Conservation (phyloP, 2,888 invertebrate genomes). For the Dolichopus griseipennis region DNA sequence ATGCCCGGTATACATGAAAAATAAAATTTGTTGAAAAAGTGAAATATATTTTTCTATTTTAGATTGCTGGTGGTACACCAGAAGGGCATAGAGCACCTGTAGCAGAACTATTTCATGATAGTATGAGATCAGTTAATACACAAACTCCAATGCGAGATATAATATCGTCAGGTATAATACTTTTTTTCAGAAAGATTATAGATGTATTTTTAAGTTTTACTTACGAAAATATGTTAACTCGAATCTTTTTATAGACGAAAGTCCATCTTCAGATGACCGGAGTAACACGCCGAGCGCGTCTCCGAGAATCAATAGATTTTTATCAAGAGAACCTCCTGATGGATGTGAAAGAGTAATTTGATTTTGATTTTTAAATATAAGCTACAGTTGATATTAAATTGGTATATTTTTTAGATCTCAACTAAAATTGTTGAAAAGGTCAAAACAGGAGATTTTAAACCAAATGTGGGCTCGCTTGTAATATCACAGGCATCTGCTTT, state of each 20-base stretch:
- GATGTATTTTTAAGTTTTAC: conserved; percentile 14
- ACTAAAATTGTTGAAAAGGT: conserved; percentile 3
- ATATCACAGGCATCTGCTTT: conserved; percentile 6
- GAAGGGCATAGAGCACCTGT: conserved; percentile 80
- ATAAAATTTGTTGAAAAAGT: not conserved
- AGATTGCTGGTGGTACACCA: conserved; percentile 57
- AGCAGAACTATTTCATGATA: conserved; percentile 57
- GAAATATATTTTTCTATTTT: conserved; percentile 9
- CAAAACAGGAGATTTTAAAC: conserved; percentile 1
- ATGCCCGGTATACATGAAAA: conserved; percentile 15
- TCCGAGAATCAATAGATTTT: conserved; percentile 74
- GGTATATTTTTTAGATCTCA: not conserved
- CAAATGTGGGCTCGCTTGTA: conserved; percentile 4
- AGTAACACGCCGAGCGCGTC: conserved; percentile 53
- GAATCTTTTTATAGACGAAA: conserved; percentile 55
- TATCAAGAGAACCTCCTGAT: conserved; percentile 80
- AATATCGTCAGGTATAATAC: conserved; percentile 54
- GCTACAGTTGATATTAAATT: not conserved
- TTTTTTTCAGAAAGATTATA: too few species aligned
- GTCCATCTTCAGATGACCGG: conserved; percentile 62
- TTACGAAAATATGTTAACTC: too few species aligned
- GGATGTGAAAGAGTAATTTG: conserved; percentile 70
- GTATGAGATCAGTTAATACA: conserved; percentile 64
- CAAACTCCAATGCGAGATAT: conserved; percentile 71
- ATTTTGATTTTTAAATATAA: too few species aligned